phyloP scores from a whole-genome alignment of 2,113 vertebrate species.

The Leuciscus idus region DNA sequence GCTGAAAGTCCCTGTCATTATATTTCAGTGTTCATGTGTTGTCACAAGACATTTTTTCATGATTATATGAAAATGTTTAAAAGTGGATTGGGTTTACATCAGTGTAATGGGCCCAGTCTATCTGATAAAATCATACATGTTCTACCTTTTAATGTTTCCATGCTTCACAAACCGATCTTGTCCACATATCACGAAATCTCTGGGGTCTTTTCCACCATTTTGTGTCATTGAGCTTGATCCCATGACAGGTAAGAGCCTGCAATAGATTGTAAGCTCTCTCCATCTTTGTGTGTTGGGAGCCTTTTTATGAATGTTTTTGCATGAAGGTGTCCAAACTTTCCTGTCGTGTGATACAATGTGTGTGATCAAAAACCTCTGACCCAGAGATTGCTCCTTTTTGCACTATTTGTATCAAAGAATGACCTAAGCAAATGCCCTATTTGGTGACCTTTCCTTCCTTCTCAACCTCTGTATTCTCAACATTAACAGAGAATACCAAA shows the following conservation, averaged over 20 bases:
- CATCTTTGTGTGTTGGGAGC: conserved; percentile 52
- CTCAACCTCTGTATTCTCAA: neutral
- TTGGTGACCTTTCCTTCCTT: conserved; percentile 25
- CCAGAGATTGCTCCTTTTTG: conserved; percentile 9
- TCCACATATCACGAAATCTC: conserved; percentile 48
- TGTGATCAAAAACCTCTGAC: conserved; percentile 41
- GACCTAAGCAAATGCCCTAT: neutral
- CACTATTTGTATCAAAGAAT: neutral
- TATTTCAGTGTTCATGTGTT: conserved; percentile 66
- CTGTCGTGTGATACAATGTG: conserved; percentile 21
- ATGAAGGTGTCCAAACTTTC: conserved; percentile 42
- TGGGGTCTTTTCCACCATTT: conserved; percentile 60
- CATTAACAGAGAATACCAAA: conserved; percentile 15
- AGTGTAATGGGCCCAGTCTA: neutral
- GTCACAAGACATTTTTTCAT: conserved; percentile 32
- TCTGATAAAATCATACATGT: conserved; percentile 21
- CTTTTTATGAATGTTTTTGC: conserved; percentile 40
- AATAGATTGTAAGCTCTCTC: conserved; percentile 38
- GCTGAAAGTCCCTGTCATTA: conserved; percentile 60
- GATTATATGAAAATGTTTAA: neutral
- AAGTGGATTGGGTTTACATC: neutral
- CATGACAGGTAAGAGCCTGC: conserved; percentile 71
- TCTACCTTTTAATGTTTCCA: conserved; percentile 53
- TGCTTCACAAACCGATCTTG: conserved; percentile 67
- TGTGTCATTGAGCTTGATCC: conserved; percentile 62